Conservation (phyloP, 1,140 invertebrate genomes). For the Cydia strobilella region DNA sequence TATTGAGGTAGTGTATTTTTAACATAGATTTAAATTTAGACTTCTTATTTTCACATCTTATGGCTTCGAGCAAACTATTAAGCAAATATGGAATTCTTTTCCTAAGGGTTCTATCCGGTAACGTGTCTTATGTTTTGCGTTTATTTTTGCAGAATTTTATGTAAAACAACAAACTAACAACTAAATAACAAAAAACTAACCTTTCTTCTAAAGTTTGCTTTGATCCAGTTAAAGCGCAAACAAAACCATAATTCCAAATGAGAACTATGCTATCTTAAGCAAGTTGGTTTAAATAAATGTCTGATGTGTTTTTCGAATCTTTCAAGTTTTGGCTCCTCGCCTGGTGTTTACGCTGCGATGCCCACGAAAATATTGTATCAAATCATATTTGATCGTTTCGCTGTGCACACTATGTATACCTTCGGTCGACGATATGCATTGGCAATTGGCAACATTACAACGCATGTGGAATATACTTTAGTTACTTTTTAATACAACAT, state of each 20-base stretch:
- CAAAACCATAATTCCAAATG: constrained; percentile 2
- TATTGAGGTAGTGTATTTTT: too few species aligned
- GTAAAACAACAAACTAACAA: neutral
- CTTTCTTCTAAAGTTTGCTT: neutral
- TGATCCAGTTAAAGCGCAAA: constrained; percentile 12
- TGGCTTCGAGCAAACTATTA: too few species aligned
- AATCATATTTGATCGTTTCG: constrained; percentile 15
- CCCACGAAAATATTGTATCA: constrained; percentile 14
- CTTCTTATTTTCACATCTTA: too few species aligned
- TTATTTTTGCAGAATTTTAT: too few species aligned
- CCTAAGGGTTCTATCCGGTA: too few species aligned
- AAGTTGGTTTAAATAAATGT: constrained; percentile 14
- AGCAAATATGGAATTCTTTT: too few species aligned
- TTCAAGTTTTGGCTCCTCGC: constrained; percentile 14
- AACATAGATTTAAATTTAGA: too few species aligned
- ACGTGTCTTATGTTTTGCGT: too few species aligned
- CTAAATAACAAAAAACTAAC: neutral
- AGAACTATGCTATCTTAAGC: constrained; percentile 10
- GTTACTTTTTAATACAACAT: neutral
- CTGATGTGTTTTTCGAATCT: constrained; percentile 20
- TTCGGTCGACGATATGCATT: neutral
- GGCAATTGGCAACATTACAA: constrained; percentile 4
- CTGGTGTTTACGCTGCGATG: neutral
- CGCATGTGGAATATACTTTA: neutral
- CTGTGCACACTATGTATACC: neutral